These are phyloP conservation scores for Torymus aiolomorphi DNA, from an alignment of 2,888 invertebrate genomes.

Conservation along the genomic window DNA sequence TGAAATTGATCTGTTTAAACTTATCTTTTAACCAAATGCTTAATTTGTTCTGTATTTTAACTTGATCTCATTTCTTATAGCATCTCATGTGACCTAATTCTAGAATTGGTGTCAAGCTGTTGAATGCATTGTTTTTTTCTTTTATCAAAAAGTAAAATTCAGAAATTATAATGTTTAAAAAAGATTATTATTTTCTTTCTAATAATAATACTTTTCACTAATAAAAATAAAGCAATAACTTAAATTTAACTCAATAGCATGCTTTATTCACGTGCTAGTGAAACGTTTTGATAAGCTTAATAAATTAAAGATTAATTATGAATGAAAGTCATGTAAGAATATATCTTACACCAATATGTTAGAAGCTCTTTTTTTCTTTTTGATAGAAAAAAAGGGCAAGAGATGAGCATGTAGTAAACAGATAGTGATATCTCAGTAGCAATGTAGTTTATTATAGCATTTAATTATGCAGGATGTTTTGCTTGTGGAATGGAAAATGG, in stretches of 20 bases:
- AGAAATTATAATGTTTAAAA: not conserved
- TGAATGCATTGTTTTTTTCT: conserved; percentile 17
- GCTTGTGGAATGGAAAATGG: conserved; percentile 98
- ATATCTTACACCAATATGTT: conserved; percentile 5
- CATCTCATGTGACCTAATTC: conserved; percentile 32
- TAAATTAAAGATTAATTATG: conserved; percentile 45
- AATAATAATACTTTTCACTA: not conserved
- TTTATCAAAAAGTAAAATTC: conserved; percentile 5
- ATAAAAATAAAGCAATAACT: conserved; percentile 11
- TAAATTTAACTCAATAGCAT: conserved; percentile 21
- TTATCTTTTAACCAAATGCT: not conserved
- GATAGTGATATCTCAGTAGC: conserved; percentile 62
- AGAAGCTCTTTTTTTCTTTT: not conserved
- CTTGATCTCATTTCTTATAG: conserved; percentile 26
- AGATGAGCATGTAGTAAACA: conserved; percentile 50
- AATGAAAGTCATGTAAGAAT: conserved; percentile 30
- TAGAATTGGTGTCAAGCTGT: conserved; percentile 35
- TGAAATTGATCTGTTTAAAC: not conserved
- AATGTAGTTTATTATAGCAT: conserved; percentile 57
- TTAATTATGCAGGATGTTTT: conserved; percentile 88
- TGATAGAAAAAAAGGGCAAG: conserved; percentile 41
- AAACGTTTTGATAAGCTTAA: conserved; percentile 49
- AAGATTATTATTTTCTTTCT: too few relatives aligned
- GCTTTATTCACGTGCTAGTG: conserved; percentile 27
- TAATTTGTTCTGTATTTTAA: not conserved